phyloP scores from a whole-genome alignment of 2,113 vertebrate genomes.

The Tauraco erythrolophus region DNA sequence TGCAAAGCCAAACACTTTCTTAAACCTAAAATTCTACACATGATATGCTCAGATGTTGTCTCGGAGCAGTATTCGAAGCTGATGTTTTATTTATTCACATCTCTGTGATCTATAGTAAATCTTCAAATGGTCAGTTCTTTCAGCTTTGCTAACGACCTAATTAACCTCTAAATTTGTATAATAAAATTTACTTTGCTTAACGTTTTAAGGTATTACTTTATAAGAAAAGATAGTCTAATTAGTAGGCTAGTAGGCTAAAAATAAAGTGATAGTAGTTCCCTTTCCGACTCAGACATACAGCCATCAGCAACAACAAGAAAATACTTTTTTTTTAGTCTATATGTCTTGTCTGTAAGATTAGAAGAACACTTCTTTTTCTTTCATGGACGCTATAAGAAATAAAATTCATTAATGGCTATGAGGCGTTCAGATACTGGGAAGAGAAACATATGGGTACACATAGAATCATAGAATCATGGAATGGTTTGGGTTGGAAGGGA shows the following conservation, averaged over 20 bases:
- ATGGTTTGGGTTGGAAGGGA: no score
- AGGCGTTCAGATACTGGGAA: not conserved
- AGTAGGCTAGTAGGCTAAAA: not conserved
- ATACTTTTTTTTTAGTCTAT: not conserved
- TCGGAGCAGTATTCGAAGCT: not conserved
- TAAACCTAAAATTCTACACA: not conserved
- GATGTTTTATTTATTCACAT: not conserved
- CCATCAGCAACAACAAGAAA: not conserved
- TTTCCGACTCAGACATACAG: not conserved
- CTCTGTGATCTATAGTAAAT: not conserved
- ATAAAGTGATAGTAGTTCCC: not conserved
- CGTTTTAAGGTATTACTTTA: not conserved
- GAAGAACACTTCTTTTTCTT: not conserved
- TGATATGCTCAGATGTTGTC: not conserved
- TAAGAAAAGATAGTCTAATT: not conserved
- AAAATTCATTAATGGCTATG: not conserved
- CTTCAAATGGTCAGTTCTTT: not conserved
- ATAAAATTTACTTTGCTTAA: not conserved
- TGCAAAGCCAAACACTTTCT: not conserved
- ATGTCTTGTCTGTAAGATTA: not conserved
- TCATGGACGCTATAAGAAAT: conserved; percentile 7
- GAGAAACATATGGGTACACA: not conserved
- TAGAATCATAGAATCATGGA: not conserved
- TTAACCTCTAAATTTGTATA: not conserved
- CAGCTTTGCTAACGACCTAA: not conserved